Evolutionary conservation across 1,140 invertebrate species (phyloP), one percentile per base, ranked within the genome.

Genomic region (Saccostrea cuccullata): DNA sequence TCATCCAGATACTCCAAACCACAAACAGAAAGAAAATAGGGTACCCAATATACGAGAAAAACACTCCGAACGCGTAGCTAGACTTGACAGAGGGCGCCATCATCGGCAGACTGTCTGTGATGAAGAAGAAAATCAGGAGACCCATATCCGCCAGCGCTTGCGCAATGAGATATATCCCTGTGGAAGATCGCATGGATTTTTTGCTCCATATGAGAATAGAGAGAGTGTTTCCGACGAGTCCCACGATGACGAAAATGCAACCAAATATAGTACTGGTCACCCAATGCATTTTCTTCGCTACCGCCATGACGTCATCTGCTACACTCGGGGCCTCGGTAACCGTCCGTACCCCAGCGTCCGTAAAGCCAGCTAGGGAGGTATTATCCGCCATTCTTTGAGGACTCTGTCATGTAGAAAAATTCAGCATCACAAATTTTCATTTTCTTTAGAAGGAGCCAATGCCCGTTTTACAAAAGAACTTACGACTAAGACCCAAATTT

Each of bases 1-100:
- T 93, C 87, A 92, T 90, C 93, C 93, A 93, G 60, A 93, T 91
- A 86, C 92, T 93, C 47, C 87, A 90, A 20, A 92, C 87, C 2
- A 93, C 90, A 4, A 90, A 88, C 30, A 93, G 86, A 87, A 91
- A 93, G 73, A 91, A 90, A 36, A 92, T 36, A 4, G 93, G 93
- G 82, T 90, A 93, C 3, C 93, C 93, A 40, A 93, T 89, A 88
- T 93, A 93, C 23, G 90, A 87, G 85, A 91, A 92, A 86, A 93
- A 92, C 13, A 88, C 86, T 13, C 91, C 93, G 82, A 91, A 93
- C 8, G 85, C 58, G 13, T 86, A 87, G 8, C 82, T 47, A 0
- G 83, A 84, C 47, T 77, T 89, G 9, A 93, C 64, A 56, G 82
- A 70, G 13, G 93, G 93, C 26, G 40, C 26, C 55, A 92, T 87